phyloP scores from a whole-genome alignment of 2,888 invertebrate species.

The Macaria notata region DNA sequence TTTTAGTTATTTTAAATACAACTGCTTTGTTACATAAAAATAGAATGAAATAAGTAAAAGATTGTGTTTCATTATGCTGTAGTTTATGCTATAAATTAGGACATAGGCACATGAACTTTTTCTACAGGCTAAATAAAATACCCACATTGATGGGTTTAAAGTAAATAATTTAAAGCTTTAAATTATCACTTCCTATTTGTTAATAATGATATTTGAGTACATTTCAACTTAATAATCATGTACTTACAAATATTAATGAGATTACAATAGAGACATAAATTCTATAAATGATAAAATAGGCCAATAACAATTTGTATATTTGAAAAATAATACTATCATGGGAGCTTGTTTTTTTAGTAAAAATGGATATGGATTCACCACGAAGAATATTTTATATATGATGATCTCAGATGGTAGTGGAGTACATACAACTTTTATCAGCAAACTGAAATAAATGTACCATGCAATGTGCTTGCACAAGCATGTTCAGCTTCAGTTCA shows the following conservation, averaged over 20 bases:
- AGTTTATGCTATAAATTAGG: background rate
- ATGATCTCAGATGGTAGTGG: no score
- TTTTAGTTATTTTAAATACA: no score
- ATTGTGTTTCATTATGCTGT: conserved; percentile 1
- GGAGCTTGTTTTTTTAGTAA: no score
- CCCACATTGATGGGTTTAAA: conserved; percentile 5
- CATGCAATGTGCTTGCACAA: no score
- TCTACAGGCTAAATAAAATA: background rate
- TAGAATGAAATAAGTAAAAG: background rate
- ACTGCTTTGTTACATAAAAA: conserved; percentile 9
- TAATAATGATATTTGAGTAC: conserved; percentile 4
- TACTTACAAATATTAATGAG: conserved; percentile 8
- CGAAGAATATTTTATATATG: no score
- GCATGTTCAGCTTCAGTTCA: no score
- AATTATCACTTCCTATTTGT: conserved; percentile 14
- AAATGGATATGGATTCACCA: no score
- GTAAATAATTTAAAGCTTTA: conserved; percentile 24
- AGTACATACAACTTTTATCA: no score
- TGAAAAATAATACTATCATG: background rate
- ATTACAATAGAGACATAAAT: background rate
- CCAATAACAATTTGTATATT: conserved; percentile 2
- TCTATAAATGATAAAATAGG: conserved; percentile 4
- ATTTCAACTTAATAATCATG: conserved; percentile 3
- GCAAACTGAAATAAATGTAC: no score
- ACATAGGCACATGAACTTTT: background rate